A percentile compares a stretch with the other conserved stretches of the same genome.
These are phyloP conservation scores for Drosophila pseudoananassae DNA, from an alignment of 1,140 invertebrate species.

Conservation along the genomic window DNA sequence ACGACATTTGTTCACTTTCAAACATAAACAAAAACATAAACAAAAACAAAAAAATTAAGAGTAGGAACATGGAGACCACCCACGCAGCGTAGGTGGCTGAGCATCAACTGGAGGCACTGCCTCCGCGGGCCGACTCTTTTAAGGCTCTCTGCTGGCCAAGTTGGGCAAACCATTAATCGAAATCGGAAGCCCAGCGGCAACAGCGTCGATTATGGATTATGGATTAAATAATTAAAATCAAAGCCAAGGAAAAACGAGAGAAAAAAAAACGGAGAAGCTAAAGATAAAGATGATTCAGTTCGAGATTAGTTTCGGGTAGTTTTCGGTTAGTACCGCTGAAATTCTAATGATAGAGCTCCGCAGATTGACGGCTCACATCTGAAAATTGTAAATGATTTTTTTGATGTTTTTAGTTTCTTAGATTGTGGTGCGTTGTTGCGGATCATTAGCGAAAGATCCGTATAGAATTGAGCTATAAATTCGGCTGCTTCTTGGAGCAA, in stretches of 20 bases:
- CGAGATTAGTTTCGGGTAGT: constrained; percentile 13
- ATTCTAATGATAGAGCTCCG: constrained; percentile 56
- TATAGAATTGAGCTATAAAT: constrained; percentile 60
- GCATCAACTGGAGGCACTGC: constrained; percentile 63
- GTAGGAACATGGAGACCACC: constrained; percentile 16
- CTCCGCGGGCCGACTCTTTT: constrained; percentile 40
- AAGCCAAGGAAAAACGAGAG: constrained; percentile 45
- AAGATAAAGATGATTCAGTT: constrained; percentile 55
- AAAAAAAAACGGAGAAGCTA: constrained; percentile 17
- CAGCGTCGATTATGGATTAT: constrained; percentile 29
- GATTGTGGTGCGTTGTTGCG: constrained; percentile 7
- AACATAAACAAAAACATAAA: constrained; percentile 24
- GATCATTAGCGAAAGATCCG: constrained; percentile 59
- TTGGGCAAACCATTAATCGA: not conserved
- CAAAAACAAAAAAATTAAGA: constrained; percentile 18
- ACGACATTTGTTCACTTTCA: constrained; percentile 57
- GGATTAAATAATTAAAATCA: constrained; percentile 64
- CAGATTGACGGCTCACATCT: constrained; percentile 41
- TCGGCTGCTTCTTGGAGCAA: constrained; percentile 30
- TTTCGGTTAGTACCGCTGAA: constrained; percentile 3
- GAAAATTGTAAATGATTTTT: constrained; percentile 34
- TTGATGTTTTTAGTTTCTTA: constrained; percentile 8
- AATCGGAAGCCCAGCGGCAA: constrained; percentile 22
- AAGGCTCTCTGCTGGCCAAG: constrained; percentile 8
- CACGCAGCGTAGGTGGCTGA: constrained; percentile 30